These are phyloP conservation scores for Isaurus tuberculatus DNA, from an alignment of 92 coral and sea anemone genomes.

Conservation along the genomic window DNA sequence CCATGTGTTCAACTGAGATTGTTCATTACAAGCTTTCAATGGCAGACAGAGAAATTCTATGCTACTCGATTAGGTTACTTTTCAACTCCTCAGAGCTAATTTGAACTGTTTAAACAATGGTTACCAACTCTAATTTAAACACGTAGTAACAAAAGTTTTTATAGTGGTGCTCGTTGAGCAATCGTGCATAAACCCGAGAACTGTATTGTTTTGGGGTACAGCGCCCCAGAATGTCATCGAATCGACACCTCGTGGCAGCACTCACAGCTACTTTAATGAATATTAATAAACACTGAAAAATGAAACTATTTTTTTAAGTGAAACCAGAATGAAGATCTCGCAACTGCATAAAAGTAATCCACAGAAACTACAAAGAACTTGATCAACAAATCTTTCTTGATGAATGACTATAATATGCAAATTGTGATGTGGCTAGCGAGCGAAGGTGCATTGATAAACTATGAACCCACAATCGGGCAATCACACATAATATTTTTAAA, in stretches of 20 bases:
- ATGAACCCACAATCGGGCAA: conserved; percentile 2
- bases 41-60: neutral
- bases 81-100: neutral
- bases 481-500: neutral
- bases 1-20: neutral
- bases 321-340: neutral
- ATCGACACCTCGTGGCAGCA: conserved; percentile 4
- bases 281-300: neutral
- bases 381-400: conserved; percentile 20
- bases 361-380: neutral
- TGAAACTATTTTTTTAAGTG: neutral
- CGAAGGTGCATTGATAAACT: neutral
- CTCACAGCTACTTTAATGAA: neutral
- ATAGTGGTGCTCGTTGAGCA: conserved; percentile 13
- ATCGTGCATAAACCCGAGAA: conserved; percentile 26
- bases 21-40: neutral
- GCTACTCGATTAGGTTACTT: neutral
- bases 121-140: neutral
- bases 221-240: conserved; percentile 5
- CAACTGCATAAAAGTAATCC: neutral
- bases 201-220: neutral
- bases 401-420: conserved; percentile 24
- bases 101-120: conserved; percentile 21
- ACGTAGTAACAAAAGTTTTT: neutral
- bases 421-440: neutral